phyloP scores from a whole-genome alignment of 2,797 vertebrate species.

The Erithacus rubecula region DNA sequence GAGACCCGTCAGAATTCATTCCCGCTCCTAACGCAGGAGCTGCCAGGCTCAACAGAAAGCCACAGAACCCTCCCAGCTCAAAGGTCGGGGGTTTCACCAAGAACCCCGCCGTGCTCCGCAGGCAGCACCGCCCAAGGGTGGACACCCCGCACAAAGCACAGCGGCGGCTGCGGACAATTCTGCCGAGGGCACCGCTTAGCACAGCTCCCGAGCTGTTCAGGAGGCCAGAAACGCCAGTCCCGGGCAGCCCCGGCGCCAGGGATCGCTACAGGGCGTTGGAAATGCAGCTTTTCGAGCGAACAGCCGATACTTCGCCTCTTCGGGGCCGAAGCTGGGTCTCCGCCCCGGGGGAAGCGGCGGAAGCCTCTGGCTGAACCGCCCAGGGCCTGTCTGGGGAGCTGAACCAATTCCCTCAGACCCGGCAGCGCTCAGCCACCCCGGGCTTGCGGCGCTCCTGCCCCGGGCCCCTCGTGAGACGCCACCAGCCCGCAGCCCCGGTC shows the following conservation, averaged over 20 bases:
- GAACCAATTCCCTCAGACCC: background rate
- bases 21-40: background rate
- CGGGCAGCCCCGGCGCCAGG: accelerated
- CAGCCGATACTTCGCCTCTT: accelerated
- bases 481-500: accelerated
- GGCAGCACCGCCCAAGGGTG: background rate
- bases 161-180: accelerated
- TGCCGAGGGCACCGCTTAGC: accelerated
- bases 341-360: no score
- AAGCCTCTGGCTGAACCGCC: background rate
- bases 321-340: background rate
- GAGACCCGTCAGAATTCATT: background rate
- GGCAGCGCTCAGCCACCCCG: background rate
- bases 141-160: accelerated
- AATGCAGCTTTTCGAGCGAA: background rate
- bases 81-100: background rate
- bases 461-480: accelerated
- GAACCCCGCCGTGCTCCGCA: accelerated
- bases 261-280: accelerated
- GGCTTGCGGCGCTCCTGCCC: no score
- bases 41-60: background rate
- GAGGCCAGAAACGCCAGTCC: accelerated
- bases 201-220: accelerated
- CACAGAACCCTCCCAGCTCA: background rate
- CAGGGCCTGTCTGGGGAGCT: accelerated